These are phyloP conservation scores for Encarsia formosa DNA, from an alignment of 2,888 invertebrate species.

Conservation along the genomic window DNA sequence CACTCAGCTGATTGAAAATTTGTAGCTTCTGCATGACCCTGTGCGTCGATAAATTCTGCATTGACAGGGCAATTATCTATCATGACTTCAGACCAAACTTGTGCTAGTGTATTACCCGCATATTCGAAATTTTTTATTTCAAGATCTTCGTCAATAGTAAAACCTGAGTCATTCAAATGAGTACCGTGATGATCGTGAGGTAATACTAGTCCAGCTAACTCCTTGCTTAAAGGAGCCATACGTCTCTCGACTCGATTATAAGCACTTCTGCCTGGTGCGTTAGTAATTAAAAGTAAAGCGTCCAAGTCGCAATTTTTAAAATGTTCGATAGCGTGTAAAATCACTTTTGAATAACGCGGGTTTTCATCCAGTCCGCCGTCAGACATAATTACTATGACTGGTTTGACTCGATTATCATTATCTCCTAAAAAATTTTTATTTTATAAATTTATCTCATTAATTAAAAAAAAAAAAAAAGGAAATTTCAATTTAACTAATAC, in stretches of 20 bases:
- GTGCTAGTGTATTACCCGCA: conserved; percentile 39
- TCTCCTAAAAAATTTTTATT: not conserved
- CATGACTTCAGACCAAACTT: conserved; percentile 37
- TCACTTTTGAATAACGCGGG: conserved; percentile 22
- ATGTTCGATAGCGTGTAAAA: conserved; percentile 20
- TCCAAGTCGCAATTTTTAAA: conserved; percentile 24
- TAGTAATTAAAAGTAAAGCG: conserved; percentile 22
- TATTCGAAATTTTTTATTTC: conserved; percentile 42
- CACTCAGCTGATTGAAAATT: not conserved
- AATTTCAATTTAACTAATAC: too few relatives aligned
- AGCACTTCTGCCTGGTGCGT: conserved; percentile 23
- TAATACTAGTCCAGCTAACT: conserved; percentile 36
- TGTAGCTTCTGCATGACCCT: not conserved
- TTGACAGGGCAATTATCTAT: conserved; percentile 33
- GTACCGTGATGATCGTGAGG: conserved; percentile 36
- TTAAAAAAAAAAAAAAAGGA: too few relatives aligned
- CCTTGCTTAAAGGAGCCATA: conserved; percentile 35
- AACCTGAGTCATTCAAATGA: conserved; percentile 36
- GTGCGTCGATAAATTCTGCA: not conserved
- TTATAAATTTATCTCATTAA: too few relatives aligned
- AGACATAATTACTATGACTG: conserved; percentile 27
- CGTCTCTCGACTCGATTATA: conserved; percentile 35
- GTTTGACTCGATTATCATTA: conserved; percentile 9
- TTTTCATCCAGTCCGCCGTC: conserved; percentile 21
- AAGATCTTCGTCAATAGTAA: conserved; percentile 34